Percentiles rank a stretch among this genome's conserved stretches.
Evolutionary conservation across 2,888 invertebrate species (phyloP).

Genomic region (Epirrhoe alternata): DNA sequence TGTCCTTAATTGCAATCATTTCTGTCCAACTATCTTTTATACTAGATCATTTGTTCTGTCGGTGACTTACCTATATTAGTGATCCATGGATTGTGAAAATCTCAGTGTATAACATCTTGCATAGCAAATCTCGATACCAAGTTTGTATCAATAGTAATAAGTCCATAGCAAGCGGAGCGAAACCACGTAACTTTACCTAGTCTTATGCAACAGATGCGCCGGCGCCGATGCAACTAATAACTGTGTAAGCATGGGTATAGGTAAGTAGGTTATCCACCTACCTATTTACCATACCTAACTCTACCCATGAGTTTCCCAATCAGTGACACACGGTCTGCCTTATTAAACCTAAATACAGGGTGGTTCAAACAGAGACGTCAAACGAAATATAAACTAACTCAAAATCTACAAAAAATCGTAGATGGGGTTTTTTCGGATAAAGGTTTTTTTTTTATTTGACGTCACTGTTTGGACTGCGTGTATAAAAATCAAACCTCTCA

Average conservation of each 20-base stretch:
- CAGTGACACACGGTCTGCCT: background rate
- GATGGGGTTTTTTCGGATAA: too few relatives aligned
- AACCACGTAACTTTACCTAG: conserved; percentile 8
- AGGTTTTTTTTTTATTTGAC: too few relatives aligned
- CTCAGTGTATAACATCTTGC: background rate
- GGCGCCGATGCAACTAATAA: conserved; percentile 18
- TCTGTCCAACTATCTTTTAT: too few relatives aligned
- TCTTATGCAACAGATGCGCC: conserved; percentile 13
- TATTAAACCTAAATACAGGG: background rate
- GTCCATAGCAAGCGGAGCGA: conserved; percentile 15
- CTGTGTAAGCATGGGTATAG: conserved; percentile 10
- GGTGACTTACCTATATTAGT: too few relatives aligned
- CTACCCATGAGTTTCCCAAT: background rate
- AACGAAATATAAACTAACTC: background rate
- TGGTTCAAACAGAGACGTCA: background rate
- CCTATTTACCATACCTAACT: background rate
- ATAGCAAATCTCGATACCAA: background rate
- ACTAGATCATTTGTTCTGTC: too few relatives aligned
- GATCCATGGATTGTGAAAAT: background rate
- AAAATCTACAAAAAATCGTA: background rate
- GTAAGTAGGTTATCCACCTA: conserved; percentile 16
- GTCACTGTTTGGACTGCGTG: too few relatives aligned
- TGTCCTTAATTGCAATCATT: too few relatives aligned
- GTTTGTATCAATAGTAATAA: background rate
- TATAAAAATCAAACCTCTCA: too few relatives aligned